A percentile compares a stretch with the other conserved stretches of the same genome.
Evolutionary conservation across 2,888 invertebrate species (phyloP).

Genomic region (Heterodera filipjevi): DNA sequence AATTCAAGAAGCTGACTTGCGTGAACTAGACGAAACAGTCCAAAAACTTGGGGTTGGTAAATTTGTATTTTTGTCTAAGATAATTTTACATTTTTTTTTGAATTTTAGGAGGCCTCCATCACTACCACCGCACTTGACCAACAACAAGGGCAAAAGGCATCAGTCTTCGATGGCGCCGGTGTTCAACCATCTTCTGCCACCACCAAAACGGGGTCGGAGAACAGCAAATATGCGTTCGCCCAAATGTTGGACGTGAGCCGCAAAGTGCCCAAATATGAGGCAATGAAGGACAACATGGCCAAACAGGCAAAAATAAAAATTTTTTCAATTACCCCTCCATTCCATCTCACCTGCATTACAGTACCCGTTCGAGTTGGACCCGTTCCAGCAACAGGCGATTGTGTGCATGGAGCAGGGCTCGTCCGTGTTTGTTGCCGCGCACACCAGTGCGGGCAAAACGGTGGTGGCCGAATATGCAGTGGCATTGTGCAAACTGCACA

Average conservation of each 20-base stretch:
- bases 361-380: conserved; percentile 85
- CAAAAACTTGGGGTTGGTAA: not conserved
- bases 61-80: not conserved
- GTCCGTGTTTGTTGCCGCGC: conserved; percentile 97
- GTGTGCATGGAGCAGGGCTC: conserved; percentile 88
- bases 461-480: conserved; percentile 99
- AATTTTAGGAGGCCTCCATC: not conserved
- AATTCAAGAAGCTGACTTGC: too few species aligned
- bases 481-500: conserved; percentile 81
- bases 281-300: conserved; percentile 38
- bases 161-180: too few species aligned
- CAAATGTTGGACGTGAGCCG: conserved; percentile 33
- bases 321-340: too few species aligned
- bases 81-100: not conserved
- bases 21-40: not conserved
- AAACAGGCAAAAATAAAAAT: conserved; percentile 34
- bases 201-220: not conserved
- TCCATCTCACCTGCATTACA: too few species aligned
- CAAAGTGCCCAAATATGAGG: conserved; percentile 32
- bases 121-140: not conserved
- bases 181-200: not conserved
- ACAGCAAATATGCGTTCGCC: conserved; percentile 16
- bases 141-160: too few species aligned
- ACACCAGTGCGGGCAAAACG: conserved; percentile 95
- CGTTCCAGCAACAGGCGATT: conserved; percentile 95